Evolutionary conservation across 2,113 vertebrate species (phyloP), one percentile per base, ranked within the genome.

Genomic region (Hippolais icterina): DNA sequence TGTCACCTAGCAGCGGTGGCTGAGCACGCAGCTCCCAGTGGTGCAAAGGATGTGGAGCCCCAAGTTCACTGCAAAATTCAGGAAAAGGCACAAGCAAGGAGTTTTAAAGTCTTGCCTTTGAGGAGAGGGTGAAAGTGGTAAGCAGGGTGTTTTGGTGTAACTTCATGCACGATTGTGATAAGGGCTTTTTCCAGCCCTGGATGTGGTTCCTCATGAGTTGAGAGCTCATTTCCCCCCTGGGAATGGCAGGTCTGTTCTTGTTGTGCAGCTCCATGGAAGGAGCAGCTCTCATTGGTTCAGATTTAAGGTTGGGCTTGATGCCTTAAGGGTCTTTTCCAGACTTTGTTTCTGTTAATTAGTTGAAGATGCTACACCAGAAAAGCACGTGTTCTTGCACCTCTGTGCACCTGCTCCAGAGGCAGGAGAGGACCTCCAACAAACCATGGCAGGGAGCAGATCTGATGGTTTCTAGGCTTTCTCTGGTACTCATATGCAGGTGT

Each of bases 401-500:
- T 37, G 61, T 35, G 37, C 4, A 6, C 61, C 33, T 59, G 49
- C 27, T 50, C 27, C 28, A 53, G 72, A 53, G 31, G 16, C 24
- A 42, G 65, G n/a, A 84, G 65, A 7, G 24, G 39, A 8, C 22
- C 42, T 72, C 6, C 6, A 37, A 35, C 18, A 75, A 78, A 25
- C 28, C 11, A 4, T 9, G 15, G 37, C 53, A 82, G 61, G 71
- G 82, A 31, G 7, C 39, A 41, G 28, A 37, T 21, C 63, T 83
- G 28, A 19, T 29, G 63, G 9, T 37, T 61, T 42, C 17, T 25
- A 12, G 20, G 10, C n/a, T 77, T 77, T 31, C 42, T 20, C 47
- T 8, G 8, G 6, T 5, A 12, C 16, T 18, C 7, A 0, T 10
- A 1, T 1, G 16, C 6, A 37, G 71, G 9, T 2, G 6, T 28